Conservation (phyloP, 2,888 invertebrate genomes). For the Oligia strigilis region DNA sequence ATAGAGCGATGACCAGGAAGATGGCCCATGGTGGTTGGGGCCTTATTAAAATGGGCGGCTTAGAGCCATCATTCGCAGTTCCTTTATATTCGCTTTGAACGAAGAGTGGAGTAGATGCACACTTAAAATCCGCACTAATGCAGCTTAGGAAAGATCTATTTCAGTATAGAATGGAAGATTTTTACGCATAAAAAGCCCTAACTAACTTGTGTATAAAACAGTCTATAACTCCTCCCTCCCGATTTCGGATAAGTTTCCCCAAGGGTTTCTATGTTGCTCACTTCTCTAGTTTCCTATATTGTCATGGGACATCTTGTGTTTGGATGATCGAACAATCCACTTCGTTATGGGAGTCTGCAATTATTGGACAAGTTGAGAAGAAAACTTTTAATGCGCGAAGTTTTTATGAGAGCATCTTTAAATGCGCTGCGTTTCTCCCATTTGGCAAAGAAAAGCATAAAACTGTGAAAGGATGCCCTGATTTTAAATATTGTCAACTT, state of each 20-base stretch:
- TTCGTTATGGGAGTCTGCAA: not conserved
- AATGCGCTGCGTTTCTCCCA: not conserved
- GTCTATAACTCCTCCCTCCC: not conserved
- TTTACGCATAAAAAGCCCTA: not conserved
- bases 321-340: not conserved
- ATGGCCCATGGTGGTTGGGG: slow-evolving; percentile 17
- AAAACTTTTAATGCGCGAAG: not conserved
- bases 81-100: slow-evolving; percentile 39
- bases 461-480: slow-evolving; percentile 9
- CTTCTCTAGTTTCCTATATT: not conserved
- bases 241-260: slow-evolving; percentile 19
- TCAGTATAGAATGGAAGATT: slow-evolving; percentile 1
- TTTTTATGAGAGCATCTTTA: slow-evolving; percentile 1
- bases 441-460: not conserved
- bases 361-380: not conserved
- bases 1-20: slow-evolving; percentile 39
- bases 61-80: slow-evolving; percentile 31
- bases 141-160: slow-evolving; percentile 9
- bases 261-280: slow-evolving; percentile 10
- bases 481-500: slow-evolving; percentile 34
- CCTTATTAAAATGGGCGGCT: slow-evolving; percentile 50
- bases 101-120: slow-evolving; percentile 28
- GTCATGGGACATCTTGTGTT: not conserved
- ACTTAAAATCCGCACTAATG: slow-evolving; percentile 31
- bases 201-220: not conserved